Base-by-base conservation (phyloP, 2,888 invertebrate species). In the Cantharis flavilabris region DNA sequence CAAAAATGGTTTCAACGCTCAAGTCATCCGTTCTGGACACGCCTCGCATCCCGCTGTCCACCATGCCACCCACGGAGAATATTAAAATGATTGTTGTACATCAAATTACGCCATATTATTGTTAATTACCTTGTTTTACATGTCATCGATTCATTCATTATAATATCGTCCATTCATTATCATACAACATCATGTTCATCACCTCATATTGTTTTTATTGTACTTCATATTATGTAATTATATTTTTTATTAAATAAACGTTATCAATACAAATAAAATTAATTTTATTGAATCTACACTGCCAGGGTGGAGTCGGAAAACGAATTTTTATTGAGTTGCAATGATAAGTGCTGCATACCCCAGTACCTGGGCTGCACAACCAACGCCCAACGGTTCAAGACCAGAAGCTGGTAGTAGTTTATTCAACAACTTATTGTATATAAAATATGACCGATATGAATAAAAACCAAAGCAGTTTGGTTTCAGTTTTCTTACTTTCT, bases 1-100 rank as follows among this genome's bases (percentile, higher is more conserved):
- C 28, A 82, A 83, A 69, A 85, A 85, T 69, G 85, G 85, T 70
- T 85, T 85, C 80, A 85, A 85, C 77, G 93, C 93, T 30, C 91
- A 93, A 67, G 93, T 93, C 9, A 92, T 92, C 82, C 92, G 91
- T 86, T 89, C 91, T 63, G 93, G 92, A 76, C 92, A 92, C 82
- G 90, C 91, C 33, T 89, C 89, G 1, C 91, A 90, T 84, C 90
- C 90, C 7, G 62, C 72, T 26, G 23, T n/a, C 28, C 26, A 26
- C 13, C n/a, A n/a, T 7, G n/a, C 7, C 4, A 7, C 1, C n/a
- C 2, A n/a, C 2, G n/a, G 7, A 49, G 49, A 9, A 49, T 49
- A 49, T 49, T 49, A 49, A 49, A n/a, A 7, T n/a, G 7, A 49
- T n/a, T 49, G 7, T 49, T 49, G 49, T 49, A 4, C 33, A 33